These are phyloP conservation scores for Eugnorisma glareosa DNA, from an alignment of 2,888 invertebrate species.

Conservation along the genomic window DNA sequence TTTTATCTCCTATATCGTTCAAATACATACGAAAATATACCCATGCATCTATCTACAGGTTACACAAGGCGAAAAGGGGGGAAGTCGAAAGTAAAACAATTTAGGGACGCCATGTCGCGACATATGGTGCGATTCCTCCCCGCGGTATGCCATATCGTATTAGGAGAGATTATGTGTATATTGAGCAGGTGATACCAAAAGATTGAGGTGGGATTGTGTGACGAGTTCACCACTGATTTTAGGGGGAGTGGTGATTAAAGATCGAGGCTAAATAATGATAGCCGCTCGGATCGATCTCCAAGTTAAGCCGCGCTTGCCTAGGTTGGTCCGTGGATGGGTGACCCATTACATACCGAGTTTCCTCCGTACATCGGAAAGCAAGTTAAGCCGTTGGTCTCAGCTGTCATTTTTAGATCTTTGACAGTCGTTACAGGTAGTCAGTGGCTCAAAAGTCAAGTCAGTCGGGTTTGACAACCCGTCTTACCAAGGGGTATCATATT, in stretches of 20 bases:
- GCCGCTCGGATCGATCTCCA: background rate
- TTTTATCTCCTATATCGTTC: background rate
- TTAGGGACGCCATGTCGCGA: conserved; percentile 60
- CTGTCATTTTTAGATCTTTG: too few species aligned
- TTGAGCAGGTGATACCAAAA: conserved; percentile 39
- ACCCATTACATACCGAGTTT: too few species aligned
- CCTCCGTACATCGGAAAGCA: too few species aligned
- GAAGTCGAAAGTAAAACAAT: conserved; percentile 64
- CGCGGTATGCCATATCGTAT: conserved; percentile 44
- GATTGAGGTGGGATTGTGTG: conserved; percentile 4
- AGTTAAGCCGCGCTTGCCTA: background rate
- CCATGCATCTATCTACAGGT: conserved; percentile 3
- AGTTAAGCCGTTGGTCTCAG: too few species aligned
- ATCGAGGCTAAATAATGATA: background rate
- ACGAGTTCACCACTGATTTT: background rate
- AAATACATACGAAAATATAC: conserved; percentile 12
- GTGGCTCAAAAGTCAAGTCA: too few species aligned
- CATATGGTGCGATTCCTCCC: conserved; percentile 56
- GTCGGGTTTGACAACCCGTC: too few species aligned
- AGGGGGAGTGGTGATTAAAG: background rate
- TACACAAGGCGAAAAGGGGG: conserved; percentile 19
- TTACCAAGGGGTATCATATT: too few species aligned
- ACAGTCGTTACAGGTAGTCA: too few species aligned
- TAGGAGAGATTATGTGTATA: conserved; percentile 55
- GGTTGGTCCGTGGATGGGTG: background rate